Evolutionary conservation across 2,113 vertebrate species (phyloP).

Genomic region (Macquaria australasica): DNA sequence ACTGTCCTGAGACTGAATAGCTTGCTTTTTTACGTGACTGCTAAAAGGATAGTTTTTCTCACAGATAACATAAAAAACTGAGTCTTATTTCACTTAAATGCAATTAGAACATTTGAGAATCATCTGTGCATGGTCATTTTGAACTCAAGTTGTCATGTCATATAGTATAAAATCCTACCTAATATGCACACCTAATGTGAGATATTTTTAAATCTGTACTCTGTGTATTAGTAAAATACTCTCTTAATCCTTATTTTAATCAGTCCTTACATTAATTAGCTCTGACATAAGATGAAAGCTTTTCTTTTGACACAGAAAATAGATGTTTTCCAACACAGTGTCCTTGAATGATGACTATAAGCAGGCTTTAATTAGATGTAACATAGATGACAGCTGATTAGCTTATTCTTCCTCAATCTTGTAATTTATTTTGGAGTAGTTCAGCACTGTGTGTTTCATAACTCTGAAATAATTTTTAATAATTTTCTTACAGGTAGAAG

Average conservation of each 20-base stretch:
- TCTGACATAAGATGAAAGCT: constrained; percentile 21
- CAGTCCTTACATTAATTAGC: constrained; percentile 26
- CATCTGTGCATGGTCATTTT: background rate
- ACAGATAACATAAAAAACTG: background rate
- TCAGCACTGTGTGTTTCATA: background rate
- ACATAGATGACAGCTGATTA: constrained; percentile 2
- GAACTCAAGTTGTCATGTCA: background rate
- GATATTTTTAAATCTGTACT: background rate
- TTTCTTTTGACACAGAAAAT: constrained; percentile 22
- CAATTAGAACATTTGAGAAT: background rate
- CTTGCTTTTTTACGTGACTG: background rate
- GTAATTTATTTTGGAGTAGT: constrained; percentile 8
- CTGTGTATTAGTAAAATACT: background rate
- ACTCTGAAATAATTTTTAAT: background rate
- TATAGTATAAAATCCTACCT: background rate
- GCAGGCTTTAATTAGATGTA: constrained; percentile 35
- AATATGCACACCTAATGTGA: background rate
- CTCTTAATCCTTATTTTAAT: constrained; percentile 11
- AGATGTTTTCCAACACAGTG: constrained; percentile 25
- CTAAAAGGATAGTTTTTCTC: background rate
- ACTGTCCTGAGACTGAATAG: background rate
- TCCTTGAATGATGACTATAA: constrained; percentile 36
- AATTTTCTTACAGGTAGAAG: background rate
- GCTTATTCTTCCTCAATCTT: constrained; percentile 1
- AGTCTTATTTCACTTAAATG: background rate